Evolutionary conservation across 2,113 vertebrate genomes (phyloP).

Genomic region (Protobothrops mucrosquamatus): DNA sequence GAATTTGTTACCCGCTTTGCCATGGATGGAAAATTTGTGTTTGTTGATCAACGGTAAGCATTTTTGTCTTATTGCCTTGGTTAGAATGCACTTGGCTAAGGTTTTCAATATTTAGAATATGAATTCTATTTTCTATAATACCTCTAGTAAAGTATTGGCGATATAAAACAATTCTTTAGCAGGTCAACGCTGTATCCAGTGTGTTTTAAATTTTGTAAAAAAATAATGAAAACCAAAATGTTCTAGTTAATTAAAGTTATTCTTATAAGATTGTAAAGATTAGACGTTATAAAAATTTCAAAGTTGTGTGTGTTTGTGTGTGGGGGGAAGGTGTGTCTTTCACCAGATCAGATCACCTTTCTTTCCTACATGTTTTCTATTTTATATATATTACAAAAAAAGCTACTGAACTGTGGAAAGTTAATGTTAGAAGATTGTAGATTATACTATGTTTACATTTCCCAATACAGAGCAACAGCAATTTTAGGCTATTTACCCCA

Average conservation of each 20-base stretch:
- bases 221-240: neutral
- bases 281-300: neutral
- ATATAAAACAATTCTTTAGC: neutral
- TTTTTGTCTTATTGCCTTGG: constrained; percentile 21
- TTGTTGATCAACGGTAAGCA: constrained; percentile 86
- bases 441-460: constrained; percentile 38
- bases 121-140: neutral
- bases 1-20: constrained; percentile 86
- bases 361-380: constrained; percentile 19
- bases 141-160: neutral
- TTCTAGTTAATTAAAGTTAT: neutral
- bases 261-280: neutral
- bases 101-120: neutral
- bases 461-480: constrained; percentile 78
- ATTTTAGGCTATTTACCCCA: constrained; percentile 90
- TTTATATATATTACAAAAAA: constrained; percentile 10
- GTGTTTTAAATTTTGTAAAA: neutral
- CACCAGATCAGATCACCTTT: neutral
- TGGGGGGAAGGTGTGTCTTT: neutral
- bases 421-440: constrained; percentile 15
- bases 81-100: neutral
- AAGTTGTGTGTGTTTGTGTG: neutral
- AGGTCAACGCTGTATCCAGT: neutral
- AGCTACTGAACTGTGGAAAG: constrained; percentile 5
- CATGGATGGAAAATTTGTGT: constrained; percentile 92